Conservation (phyloP, 2,888 invertebrate species). For the Teleiodes luculella region DNA sequence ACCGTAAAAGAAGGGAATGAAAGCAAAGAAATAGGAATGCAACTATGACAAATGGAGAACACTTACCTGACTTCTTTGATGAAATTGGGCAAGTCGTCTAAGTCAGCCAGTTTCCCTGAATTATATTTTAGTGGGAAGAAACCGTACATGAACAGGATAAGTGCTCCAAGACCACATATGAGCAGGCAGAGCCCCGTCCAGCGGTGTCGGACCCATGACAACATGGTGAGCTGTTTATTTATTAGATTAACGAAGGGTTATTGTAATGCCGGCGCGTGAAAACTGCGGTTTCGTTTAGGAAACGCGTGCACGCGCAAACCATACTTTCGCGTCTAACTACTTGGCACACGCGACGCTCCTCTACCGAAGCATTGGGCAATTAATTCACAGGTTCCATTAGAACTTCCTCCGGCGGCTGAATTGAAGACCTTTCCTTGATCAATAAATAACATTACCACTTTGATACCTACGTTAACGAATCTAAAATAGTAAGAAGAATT, state of each 20-base stretch:
- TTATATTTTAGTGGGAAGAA: conserved; percentile 80
- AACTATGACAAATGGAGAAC: too few species aligned
- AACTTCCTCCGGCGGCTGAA: conserved; percentile 14
- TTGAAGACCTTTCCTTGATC: neutral
- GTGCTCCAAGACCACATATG: conserved; percentile 51
- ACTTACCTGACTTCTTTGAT: conserved; percentile 73
- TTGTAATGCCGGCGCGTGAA: neutral
- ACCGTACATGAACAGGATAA: conserved; percentile 77
- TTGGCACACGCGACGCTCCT: conserved; percentile 28
- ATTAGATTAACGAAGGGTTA: neutral
- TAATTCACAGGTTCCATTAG: conserved; percentile 20
- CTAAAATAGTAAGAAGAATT: neutral
- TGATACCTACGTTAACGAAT: neutral
- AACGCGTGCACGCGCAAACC: conserved; percentile 21
- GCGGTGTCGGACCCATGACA: conserved; percentile 60
- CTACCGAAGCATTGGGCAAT: conserved; percentile 40
- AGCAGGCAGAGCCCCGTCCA: conserved; percentile 68
- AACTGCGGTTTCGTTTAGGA: conserved; percentile 9
- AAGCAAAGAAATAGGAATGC: too few species aligned
- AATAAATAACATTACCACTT: neutral
- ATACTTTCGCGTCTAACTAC: conserved; percentile 34
- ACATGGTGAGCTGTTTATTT: conserved; percentile 40
- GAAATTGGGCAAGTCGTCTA: conserved; percentile 74
- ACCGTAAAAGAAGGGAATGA: too few species aligned
- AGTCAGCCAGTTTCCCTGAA: conserved; percentile 66